Conservation (phyloP, 2,113 vertebrate genomes). For the Sceloporus tristichus region DNA sequence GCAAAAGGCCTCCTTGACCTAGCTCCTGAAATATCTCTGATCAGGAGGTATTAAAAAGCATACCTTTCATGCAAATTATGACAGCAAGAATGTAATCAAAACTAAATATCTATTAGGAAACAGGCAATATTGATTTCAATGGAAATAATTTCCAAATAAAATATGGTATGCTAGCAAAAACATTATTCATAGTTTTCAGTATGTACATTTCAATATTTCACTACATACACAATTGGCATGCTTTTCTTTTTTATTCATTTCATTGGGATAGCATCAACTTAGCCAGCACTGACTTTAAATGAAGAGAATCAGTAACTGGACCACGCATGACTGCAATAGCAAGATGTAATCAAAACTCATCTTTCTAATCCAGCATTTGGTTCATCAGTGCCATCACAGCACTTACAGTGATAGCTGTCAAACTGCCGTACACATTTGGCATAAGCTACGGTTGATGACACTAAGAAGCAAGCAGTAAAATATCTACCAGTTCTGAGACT, state of each 20-base stretch:
- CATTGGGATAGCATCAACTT: not conserved
- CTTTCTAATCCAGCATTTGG: constrained; percentile 24
- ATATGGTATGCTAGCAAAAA: not conserved
- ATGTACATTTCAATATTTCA: not conserved
- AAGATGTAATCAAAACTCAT: constrained; percentile 32
- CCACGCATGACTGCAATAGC: not conserved
- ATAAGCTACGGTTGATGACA: not conserved
- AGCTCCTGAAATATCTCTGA: too few relatives aligned
- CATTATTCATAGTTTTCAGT: not conserved
- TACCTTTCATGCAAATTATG: too few relatives aligned
- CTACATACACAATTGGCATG: not conserved
- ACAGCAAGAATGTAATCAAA: too few relatives aligned
- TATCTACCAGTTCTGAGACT: not conserved
- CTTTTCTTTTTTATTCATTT: not conserved
- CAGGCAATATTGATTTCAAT: too few relatives aligned
- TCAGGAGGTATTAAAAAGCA: too few relatives aligned
- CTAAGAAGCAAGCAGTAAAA: not conserved
- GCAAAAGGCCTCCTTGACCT: too few relatives aligned
- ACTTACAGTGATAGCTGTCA: constrained; percentile 29
- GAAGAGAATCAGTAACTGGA: not conserved
- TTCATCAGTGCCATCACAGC: constrained; percentile 4
- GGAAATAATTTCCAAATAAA: not conserved
- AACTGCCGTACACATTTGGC: constrained; percentile 7
- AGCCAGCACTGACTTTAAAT: not conserved
- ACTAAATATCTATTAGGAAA: too few relatives aligned